Percentiles rank a stretch among this genome's conserved stretches.
phyloP scores from a whole-genome alignment of 1,140 invertebrate species.

The Drosophila sulfurigaster region DNA sequence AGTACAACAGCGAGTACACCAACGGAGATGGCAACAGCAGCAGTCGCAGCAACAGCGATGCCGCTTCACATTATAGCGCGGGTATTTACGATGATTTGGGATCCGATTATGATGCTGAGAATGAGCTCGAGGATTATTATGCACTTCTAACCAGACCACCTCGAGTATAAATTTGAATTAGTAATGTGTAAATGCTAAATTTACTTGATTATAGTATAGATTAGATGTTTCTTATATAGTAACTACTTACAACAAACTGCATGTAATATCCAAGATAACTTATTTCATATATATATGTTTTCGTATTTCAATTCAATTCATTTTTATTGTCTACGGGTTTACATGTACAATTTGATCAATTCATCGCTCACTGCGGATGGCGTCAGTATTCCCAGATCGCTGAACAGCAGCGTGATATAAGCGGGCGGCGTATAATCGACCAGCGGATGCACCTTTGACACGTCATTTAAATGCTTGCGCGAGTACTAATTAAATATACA shows the following conservation, averaged over 20 bases:
- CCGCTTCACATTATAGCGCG: constrained; percentile 53
- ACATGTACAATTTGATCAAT: constrained; percentile 98
- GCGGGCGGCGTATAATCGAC: constrained; percentile 98
- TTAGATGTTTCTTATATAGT: constrained; percentile 17
- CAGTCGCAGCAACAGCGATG: constrained; percentile 58
- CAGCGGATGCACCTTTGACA: constrained; percentile 92
- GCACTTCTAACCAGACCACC: constrained; percentile 30
- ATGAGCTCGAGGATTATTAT: constrained; percentile 45
- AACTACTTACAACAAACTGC: background rate
- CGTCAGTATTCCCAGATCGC: constrained; percentile 97
- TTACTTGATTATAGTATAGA: constrained; percentile 47
- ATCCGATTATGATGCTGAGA: constrained; percentile 63
- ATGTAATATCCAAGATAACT: constrained; percentile 17
- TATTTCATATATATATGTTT: background rate
- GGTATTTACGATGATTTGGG: constrained; percentile 64
- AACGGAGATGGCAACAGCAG: constrained; percentile 67
- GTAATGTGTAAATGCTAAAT: constrained; percentile 26
- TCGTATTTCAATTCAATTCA: constrained; percentile 12
- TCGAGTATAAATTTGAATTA: constrained; percentile 59
- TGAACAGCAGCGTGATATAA: constrained; percentile 97
- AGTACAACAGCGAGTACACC: constrained; percentile 70
- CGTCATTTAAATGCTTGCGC: constrained; percentile 86
- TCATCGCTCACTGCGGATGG: constrained; percentile 98
- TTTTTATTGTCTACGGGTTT: constrained; percentile 70
- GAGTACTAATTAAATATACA: constrained; percentile 87